Conservation (phyloP, 2,797 vertebrate species). For the Rallus crepitans region DNA sequence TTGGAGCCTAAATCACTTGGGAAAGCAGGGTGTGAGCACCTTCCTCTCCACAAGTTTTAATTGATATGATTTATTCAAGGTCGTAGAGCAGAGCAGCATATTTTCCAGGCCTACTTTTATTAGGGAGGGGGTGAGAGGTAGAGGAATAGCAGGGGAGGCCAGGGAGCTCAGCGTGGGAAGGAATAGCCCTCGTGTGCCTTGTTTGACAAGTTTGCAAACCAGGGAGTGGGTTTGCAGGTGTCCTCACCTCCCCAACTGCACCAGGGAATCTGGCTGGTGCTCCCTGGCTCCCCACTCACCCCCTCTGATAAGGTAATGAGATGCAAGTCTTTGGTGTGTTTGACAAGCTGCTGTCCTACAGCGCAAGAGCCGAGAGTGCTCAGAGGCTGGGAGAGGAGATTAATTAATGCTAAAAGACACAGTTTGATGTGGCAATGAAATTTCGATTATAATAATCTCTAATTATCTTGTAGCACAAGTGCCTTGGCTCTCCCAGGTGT, state of each 20-base stretch:
- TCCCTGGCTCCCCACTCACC: constrained; percentile 9
- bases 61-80: background rate
- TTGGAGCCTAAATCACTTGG: background rate
- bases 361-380: constrained; percentile 53
- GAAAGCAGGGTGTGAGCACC: background rate
- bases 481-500: constrained; percentile 75
- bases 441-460: constrained; percentile 83
- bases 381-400: constrained; percentile 76
- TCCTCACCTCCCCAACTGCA: background rate
- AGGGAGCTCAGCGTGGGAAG: rapidly evolving
- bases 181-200: background rate
- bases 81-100: background rate
- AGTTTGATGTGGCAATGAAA: constrained; percentile 82
- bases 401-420: constrained; percentile 84
- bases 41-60: background rate
- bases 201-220: background rate
- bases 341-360: constrained; percentile 76
- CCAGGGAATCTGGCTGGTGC: background rate
- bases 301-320: constrained; percentile 73
- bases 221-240: background rate
- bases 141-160: background rate
- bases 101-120: background rate
- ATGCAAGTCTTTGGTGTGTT: constrained; percentile 62
- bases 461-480: constrained; percentile 81
- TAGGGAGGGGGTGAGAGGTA: rapidly evolving